These are phyloP conservation scores for Helicoverpa zea DNA, from an alignment of 1,140 invertebrate genomes.

Conservation along the genomic window DNA sequence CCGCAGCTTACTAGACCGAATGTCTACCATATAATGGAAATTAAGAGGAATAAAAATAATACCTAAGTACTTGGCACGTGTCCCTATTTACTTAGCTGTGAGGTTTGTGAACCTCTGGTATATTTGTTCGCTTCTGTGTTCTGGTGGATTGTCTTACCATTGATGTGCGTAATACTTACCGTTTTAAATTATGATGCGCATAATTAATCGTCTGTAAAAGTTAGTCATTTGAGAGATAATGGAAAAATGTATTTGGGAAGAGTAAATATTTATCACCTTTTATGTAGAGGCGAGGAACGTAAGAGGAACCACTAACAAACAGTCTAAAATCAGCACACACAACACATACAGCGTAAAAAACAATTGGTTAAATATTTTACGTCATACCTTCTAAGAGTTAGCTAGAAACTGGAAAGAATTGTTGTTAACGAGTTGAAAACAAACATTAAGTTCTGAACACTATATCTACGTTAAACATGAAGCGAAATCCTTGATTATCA, in stretches of 20 bases:
- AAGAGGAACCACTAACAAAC: not conserved
- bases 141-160: constrained; percentile 18
- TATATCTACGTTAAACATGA: too few relatives aligned
- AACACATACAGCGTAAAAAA: not conserved
- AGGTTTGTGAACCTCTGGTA: constrained; percentile 22
- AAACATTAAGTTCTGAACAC: too few relatives aligned
- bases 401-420: too few relatives aligned
- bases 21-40: constrained; percentile 26
- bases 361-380: not conserved
- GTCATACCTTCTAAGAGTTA: too few relatives aligned
- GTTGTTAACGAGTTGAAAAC: too few relatives aligned
- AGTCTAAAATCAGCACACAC: not conserved
- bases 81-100: not conserved
- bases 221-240: constrained; percentile 32
- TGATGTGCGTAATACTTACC: constrained; percentile 28
- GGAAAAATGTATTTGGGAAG: constrained; percentile 20
- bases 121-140: constrained; percentile 36
- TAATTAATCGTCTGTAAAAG: constrained; percentile 33
- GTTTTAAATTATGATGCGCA: constrained; percentile 38
- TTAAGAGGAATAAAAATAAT: constrained; percentile 41
- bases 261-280: constrained; percentile 22
- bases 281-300: not conserved
- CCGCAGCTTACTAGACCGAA: constrained; percentile 26
- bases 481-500: too few relatives aligned
- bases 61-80: constrained; percentile 18